phyloP scores from a whole-genome alignment of 2,888 invertebrate genomes.

The Villa cingulata region DNA sequence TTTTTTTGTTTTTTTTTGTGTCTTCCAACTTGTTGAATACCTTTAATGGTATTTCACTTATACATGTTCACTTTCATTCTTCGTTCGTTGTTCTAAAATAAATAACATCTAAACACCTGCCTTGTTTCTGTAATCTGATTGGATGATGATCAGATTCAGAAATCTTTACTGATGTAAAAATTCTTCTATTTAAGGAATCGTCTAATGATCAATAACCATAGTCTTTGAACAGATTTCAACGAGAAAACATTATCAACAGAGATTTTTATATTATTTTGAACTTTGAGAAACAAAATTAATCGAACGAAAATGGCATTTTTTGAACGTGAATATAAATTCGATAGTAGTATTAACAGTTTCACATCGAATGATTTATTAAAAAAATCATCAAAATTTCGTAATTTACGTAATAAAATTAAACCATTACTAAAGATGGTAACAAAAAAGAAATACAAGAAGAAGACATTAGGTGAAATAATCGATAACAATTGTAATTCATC shows the following conservation, averaged over 20 bases:
- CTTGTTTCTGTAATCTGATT: not conserved
- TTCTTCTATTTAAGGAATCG: constrained; percentile 2
- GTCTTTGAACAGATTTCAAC: constrained; percentile 1
- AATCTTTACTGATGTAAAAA: too few relatives aligned
- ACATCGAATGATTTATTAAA: not conserved
- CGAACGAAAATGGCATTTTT: not conserved
- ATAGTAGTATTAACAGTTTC: not conserved
- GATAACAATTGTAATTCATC: constrained; percentile 4
- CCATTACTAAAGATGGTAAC: constrained; percentile 1
- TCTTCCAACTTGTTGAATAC: not conserved
- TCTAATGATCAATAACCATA: not conserved
- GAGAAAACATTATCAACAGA: not conserved
- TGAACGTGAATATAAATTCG: constrained; percentile 3
- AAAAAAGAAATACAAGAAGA: not conserved
- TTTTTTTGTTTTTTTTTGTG: too few relatives aligned
- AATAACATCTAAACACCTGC: not conserved
- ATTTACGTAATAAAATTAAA: not conserved
- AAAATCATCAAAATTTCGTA: not conserved
- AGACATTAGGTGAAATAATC: constrained; percentile 2
- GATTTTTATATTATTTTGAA: not conserved
- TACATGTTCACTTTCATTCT: not conserved
- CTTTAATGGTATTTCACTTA: not conserved
- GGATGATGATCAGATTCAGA: not conserved
- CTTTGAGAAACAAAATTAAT: not conserved
- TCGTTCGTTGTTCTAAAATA: not conserved